These are phyloP conservation scores for Monochamus saltuarius DNA, from an alignment of 1,140 invertebrate species.

Conservation along the genomic window DNA sequence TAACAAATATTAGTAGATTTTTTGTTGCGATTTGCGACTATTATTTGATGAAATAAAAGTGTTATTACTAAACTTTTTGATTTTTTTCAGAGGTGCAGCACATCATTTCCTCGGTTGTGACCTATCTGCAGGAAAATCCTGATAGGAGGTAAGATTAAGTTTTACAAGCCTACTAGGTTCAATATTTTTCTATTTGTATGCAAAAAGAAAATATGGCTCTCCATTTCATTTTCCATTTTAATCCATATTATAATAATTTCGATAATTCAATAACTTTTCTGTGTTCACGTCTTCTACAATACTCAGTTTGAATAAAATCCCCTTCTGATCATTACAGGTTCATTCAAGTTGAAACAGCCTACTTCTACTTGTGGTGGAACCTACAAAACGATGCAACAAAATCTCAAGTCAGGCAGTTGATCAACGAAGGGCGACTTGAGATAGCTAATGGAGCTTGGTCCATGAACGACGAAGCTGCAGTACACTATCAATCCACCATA, in stretches of 20 bases:
- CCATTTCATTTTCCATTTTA: too few relatives aligned
- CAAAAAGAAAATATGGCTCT: too few relatives aligned
- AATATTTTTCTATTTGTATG: too few relatives aligned
- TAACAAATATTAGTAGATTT: too few relatives aligned
- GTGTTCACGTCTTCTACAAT: too few relatives aligned
- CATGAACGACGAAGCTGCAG: slow-evolving; percentile 82
- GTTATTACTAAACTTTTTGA: too few relatives aligned
- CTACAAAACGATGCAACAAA: slow-evolving; percentile 59
- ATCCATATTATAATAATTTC: too few relatives aligned
- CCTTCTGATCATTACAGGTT: slow-evolving; percentile 34
- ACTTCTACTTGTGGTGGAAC: slow-evolving; percentile 70
- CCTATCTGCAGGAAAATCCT: slow-evolving; percentile 73
- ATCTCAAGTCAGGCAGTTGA: slow-evolving; percentile 51
- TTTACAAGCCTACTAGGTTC: too few relatives aligned
- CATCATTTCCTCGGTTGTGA: slow-evolving; percentile 86
- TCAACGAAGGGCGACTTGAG: slow-evolving; percentile 67
- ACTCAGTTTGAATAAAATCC: too few relatives aligned
- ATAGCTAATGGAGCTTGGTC: slow-evolving; percentile 73
- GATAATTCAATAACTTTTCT: too few relatives aligned
- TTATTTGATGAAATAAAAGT: too few relatives aligned
- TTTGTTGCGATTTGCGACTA: too few relatives aligned
- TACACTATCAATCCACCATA: slow-evolving; percentile 81
- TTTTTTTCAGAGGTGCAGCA: slow-evolving; percentile 85
- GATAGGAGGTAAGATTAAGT: slow-evolving; percentile 58
- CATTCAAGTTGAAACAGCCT: slow-evolving; percentile 49